These are phyloP conservation scores for Eubucco bourcierii DNA, from an alignment of 2,113 vertebrate species.

Conservation along the genomic window DNA sequence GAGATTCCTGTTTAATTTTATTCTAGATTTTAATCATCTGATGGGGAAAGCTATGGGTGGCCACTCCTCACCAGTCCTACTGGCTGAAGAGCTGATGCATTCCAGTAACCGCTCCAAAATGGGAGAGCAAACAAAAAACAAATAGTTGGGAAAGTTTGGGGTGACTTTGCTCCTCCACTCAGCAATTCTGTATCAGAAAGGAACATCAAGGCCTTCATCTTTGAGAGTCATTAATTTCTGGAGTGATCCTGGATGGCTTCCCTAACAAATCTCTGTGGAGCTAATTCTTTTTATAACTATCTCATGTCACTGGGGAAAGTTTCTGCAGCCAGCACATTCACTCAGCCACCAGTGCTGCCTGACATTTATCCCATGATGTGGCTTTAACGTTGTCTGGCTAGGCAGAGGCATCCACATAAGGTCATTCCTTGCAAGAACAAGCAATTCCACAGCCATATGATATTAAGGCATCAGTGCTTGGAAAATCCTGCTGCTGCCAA, in stretches of 20 bases:
- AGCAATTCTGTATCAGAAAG: background rate
- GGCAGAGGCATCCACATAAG: slow-evolving; percentile 24
- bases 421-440: background rate
- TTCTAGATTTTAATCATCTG: background rate
- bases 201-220: slow-evolving; percentile 4
- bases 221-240: background rate
- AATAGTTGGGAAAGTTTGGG: background rate
- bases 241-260: slow-evolving; percentile 49
- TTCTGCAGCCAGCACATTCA: slow-evolving; percentile 38
- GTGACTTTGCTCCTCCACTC: background rate
- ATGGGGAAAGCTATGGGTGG: background rate
- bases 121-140: background rate
- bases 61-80: background rate
- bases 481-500: accelerated
- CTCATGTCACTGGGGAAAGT: slow-evolving; percentile 24
- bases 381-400: slow-evolving; percentile 25
- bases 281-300: slow-evolving; percentile 56
- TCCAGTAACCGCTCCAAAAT: background rate
- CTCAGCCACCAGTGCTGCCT: slow-evolving; percentile 38
- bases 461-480: background rate
- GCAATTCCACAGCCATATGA: background rate
- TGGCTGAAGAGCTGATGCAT: background rate
- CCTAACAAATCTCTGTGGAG: slow-evolving; percentile 24
- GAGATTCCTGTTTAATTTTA: background rate
- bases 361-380: slow-evolving; percentile 31